phyloP scores from a whole-genome alignment of 2,888 invertebrate species.

The Chloromyia formosa region DNA sequence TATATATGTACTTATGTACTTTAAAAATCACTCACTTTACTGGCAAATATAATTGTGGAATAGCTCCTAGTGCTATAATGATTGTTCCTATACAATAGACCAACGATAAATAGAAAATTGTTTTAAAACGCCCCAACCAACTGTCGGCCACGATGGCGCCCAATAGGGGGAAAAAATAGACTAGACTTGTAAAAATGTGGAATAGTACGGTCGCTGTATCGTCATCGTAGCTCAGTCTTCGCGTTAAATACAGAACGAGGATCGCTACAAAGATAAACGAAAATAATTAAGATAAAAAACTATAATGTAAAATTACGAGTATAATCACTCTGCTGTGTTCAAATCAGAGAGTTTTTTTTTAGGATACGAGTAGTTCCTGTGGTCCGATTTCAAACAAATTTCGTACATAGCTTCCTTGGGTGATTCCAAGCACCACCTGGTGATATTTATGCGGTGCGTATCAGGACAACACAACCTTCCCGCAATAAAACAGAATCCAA shows the following conservation, averaged over 20 bases:
- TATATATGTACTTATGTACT: neutral
- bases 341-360: no score
- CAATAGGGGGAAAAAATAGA: conserved; percentile 70
- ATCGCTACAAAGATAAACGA: conserved; percentile 75
- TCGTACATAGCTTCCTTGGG: no score
- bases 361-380: no score
- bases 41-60: conserved; percentile 71
- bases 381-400: no score
- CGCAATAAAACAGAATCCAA: no score
- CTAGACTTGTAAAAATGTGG: conserved; percentile 88
- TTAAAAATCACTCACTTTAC: conserved; percentile 57
- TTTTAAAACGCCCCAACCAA: conserved; percentile 85
- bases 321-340: no score
- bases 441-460: no score
- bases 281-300: neutral
- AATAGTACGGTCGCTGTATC: conserved; percentile 85
- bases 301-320: neutral
- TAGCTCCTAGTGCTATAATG: conserved; percentile 76
- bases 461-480: no score
- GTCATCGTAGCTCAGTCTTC: conserved; percentile 77
- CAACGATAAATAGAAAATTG: conserved; percentile 86
- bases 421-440: no score
- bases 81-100: conserved; percentile 87
- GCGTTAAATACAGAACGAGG: conserved; percentile 85
- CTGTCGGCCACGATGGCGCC: conserved; percentile 96